Base-by-base conservation (phyloP, 2,888 invertebrate genomes). In the Incurvaria masculella region DNA sequence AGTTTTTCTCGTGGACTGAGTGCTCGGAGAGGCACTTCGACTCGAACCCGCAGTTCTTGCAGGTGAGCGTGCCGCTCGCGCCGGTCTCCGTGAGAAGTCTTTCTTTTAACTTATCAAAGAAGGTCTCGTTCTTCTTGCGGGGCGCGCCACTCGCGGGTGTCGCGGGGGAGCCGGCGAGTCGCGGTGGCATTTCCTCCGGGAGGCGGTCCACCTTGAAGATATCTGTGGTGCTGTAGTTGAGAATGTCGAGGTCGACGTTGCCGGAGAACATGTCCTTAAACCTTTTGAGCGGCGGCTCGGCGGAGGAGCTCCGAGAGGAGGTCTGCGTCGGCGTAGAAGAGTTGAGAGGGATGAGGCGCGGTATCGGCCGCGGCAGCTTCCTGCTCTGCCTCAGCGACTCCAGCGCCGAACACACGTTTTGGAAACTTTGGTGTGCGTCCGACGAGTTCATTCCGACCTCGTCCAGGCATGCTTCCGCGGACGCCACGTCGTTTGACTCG, bases 21-120 rank as follows among this genome's bases (percentile, higher is more conserved):
- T 88, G 86, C 69, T 92, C 91, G 2, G 91, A 88, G 47, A 91
- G 71, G 63, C 88, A 89, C 69, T 90, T 91, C 59, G 89, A 88
- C 66, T 87, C 84, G 61, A 89, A 85, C 4, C 88, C 87, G 62
- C 90, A 90, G 57, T 73, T 79, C 59, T 81, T 81, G 61, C 90
- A 90, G 44, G 80, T 81, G 42, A 90, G 71, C 59, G 86, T 85
- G 47, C 84, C 84, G 59, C 81, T 82, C 59, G 85, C 82, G 1
- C 83, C 82, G 1, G 85, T 81, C 57, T 82, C 82, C 14, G 83
- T 80, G 53, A 87, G 78, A 45, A 89, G 68, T 62, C 88, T 86
- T 66, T 89, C 87, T 69, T 91, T 90, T 26, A 93, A 71, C 63
- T 85, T 87, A 61, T 93, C 91, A 61, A 93, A 91, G 64, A 92